phyloP scores from a whole-genome alignment of 1,140 invertebrate species.

The Oryctes rhinoceros region DNA sequence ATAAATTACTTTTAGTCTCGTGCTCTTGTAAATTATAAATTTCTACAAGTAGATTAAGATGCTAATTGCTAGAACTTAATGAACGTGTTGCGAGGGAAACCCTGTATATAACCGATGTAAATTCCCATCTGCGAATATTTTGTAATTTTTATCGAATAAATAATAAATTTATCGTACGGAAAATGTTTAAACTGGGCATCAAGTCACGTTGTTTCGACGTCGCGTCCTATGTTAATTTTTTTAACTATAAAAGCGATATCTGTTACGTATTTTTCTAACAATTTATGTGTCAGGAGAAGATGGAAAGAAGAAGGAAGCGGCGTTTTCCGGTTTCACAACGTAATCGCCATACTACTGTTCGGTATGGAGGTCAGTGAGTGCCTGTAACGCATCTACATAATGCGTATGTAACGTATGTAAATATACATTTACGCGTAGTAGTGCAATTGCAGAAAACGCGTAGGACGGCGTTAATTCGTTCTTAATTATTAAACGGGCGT shows the following conservation, averaged over 20 bases:
- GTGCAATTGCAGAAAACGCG: not conserved
- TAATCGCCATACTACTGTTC: not conserved
- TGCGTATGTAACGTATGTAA: not conserved
- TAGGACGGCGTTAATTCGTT: not conserved
- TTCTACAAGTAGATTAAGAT: too few relatives aligned
- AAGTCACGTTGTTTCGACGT: too few relatives aligned
- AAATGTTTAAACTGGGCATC: too few relatives aligned
- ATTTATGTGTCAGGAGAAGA: not conserved
- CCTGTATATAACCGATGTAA: too few relatives aligned
- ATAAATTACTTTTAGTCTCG: too few relatives aligned
- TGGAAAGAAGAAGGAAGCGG: slow-evolving; percentile 1
- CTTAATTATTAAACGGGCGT: too few relatives aligned
- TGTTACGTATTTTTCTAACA: not conserved
- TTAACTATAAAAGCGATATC: not conserved
- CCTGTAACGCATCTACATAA: not conserved
- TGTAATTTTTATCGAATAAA: too few relatives aligned
- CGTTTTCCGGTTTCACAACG: slow-evolving; percentile 3
- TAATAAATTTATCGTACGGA: too few relatives aligned
- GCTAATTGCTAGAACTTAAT: too few relatives aligned
- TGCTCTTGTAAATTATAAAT: too few relatives aligned
- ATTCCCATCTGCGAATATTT: too few relatives aligned
- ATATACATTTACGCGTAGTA: not conserved
- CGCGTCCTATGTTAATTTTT: not conserved
- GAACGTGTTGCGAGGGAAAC: too few relatives aligned
- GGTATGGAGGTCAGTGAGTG: slow-evolving; percentile 24